Evolutionary conservation across 2,113 vertebrate genomes (phyloP).

Genomic region (Clinocottus analis): DNA sequence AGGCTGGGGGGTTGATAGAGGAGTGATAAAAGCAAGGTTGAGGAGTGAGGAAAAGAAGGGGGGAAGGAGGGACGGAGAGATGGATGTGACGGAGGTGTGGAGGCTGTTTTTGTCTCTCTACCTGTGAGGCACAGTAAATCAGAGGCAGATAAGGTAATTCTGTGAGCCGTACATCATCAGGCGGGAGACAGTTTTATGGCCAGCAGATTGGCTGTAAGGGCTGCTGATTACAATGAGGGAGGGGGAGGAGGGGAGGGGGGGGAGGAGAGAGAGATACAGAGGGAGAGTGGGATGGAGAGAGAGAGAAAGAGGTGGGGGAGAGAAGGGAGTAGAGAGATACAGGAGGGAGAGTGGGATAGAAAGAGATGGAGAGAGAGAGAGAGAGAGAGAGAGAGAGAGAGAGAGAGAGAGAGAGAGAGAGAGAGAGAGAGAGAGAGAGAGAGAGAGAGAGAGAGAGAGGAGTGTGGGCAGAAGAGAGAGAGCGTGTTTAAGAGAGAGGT

Average conservation of each 20-base stretch:
- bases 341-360: no score
- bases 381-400: no score
- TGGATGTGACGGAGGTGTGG: slow-evolving; percentile 67
- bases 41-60: slow-evolving; percentile 18
- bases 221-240: slow-evolving; percentile 74
- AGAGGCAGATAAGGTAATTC: slow-evolving; percentile 75
- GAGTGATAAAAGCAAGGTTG: slow-evolving; percentile 57
- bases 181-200: slow-evolving; percentile 71
- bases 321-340: no score
- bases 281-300: not conserved
- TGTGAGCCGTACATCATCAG: slow-evolving; percentile 67
- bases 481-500: no score
- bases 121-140: slow-evolving; percentile 79
- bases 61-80: slow-evolving; percentile 56
- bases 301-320: not conserved
- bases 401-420: no score
- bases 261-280: not conserved
- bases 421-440: no score
- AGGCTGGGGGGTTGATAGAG: slow-evolving; percentile 18
- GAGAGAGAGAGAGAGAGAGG: no score
- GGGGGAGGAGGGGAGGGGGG: not conserved
- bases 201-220: slow-evolving; percentile 79
- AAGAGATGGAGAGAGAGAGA: no score
- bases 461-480: not conserved
- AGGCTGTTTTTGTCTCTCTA: slow-evolving; percentile 73